A percentile compares a stretch with the other conserved stretches of the same genome.
Evolutionary conservation across 2,888 invertebrate genomes (phyloP).

Genomic region (Oscheius sp.): DNA sequence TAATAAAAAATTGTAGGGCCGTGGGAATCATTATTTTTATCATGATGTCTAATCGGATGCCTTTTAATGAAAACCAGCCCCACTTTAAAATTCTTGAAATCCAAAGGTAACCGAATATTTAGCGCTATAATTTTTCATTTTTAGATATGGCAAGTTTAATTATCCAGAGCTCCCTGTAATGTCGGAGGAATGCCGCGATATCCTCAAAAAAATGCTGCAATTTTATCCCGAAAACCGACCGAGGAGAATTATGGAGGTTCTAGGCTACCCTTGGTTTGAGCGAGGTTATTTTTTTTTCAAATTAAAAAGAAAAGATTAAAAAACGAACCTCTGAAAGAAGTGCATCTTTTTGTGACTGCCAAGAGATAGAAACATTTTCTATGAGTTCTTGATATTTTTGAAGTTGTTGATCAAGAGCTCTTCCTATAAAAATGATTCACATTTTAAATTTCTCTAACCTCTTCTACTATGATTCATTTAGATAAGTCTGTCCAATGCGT

Average conservation of each 20-base stretch:
- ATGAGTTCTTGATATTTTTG: slow-evolving; percentile 14
- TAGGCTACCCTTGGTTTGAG: slow-evolving; percentile 18
- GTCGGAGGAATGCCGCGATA: slow-evolving; percentile 28
- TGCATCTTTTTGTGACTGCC: neutral
- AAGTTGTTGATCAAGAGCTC: slow-evolving; percentile 24
- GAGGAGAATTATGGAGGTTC: neutral
- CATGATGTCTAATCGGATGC: slow-evolving; percentile 76
- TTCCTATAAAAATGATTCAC: neutral
- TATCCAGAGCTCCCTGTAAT: slow-evolving; percentile 29
- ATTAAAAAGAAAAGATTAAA: neutral
- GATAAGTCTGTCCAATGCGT: no score
- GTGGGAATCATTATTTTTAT: slow-evolving; percentile 76
- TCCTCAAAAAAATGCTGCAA: slow-evolving; percentile 36
- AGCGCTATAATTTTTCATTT: neutral
- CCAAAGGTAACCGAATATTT: slow-evolving; percentile 52
- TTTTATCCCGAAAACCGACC: slow-evolving; percentile 34
- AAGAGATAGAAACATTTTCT: neutral
- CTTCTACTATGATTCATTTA: slow-evolving; percentile 14
- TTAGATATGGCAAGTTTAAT: slow-evolving; percentile 35
- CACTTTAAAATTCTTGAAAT: slow-evolving; percentile 58
- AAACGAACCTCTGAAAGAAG: slow-evolving; percentile 23
- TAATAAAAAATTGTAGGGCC: slow-evolving; percentile 65
- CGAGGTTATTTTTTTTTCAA: neutral
- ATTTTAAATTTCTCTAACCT: neutral
- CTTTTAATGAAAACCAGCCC: slow-evolving; percentile 75